A percentile compares a stretch with the other conserved stretches of the same genome.
Evolutionary conservation across 2,113 vertebrate genomes (phyloP).

Genomic region (Leucoraja erinaceus): DNA sequence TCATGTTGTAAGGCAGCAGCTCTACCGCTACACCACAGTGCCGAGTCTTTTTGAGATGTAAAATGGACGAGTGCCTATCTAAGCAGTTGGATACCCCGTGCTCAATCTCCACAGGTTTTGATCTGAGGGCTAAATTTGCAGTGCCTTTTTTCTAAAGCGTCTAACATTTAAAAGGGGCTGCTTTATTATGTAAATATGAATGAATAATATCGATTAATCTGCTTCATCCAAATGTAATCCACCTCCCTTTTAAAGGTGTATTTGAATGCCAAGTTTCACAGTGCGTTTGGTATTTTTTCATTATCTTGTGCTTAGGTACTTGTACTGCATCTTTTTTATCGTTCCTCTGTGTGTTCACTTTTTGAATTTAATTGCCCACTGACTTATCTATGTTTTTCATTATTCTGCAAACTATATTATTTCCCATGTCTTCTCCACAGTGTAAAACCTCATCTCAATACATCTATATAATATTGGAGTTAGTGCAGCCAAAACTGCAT

Average conservation of each 20-base stretch:
- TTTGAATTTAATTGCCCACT: background rate
- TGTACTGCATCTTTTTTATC: background rate
- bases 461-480: background rate
- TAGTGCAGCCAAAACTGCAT: background rate
- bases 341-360: background rate
- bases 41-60: no score
- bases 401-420: background rate
- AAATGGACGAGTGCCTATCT: no score
- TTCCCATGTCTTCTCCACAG: background rate
- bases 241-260: background rate
- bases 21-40: no score
- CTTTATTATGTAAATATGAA: background rate
- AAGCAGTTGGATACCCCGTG: background rate
- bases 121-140: background rate
- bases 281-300: background rate
- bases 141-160: background rate
- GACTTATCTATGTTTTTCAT: background rate
- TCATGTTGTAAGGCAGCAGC: no score
- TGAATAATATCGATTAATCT: background rate
- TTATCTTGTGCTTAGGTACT: background rate
- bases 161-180: background rate
- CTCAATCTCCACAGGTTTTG: background rate
- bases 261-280: background rate
- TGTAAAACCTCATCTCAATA: background rate
- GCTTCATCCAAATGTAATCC: background rate